Base-by-base conservation (phyloP, 2,888 invertebrate species). In the Pseudococcus viburni region DNA sequence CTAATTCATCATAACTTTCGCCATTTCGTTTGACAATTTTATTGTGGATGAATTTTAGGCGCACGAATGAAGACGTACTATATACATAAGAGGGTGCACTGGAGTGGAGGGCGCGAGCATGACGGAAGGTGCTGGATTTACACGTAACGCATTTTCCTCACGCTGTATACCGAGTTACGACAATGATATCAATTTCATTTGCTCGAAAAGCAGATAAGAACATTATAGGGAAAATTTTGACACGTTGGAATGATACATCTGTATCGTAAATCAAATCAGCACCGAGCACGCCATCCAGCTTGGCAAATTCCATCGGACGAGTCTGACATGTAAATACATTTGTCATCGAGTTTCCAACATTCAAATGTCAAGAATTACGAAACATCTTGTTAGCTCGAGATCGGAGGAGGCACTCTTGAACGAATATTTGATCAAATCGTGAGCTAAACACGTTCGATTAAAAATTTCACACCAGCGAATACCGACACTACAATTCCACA, bases 241-340 rank as follows among this genome's bases (percentile, higher is more conserved):
- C 46, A 46, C 80, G 39, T 46, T 46, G 19, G 46, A 46, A 83
- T 83, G 80, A 83, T 83, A 46, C 80, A 83, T 83, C 80, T 83
- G 80, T 83, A 83, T 83, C 46, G 80, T 83, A 83, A 83, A 83
- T 83, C 42, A 83, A 83, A 83, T 83, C 80, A 46, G 46, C 46
- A 46, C 15, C 33, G 77, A 11, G 77, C 46, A n/a, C 39, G 80
- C 46, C 19, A 73, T 73, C 33, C 17, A 73, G 33, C 73, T 73
- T 73, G 73, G 73, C 73, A 73, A 73, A 73, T 73, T 73, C 73
- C 33, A 73, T 73, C 68, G 26, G 73, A 73, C 68, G 73, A 15
- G 11, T 73, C 2, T 15, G 33, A 33, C 73, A 12, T 7, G 73
- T 73, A 73, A 33, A 33, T 33, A 73, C 73, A 73, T 73, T 73